These are phyloP conservation scores for Hybos culiciformis DNA, from an alignment of 2,888 invertebrate species.

Conservation along the genomic window DNA sequence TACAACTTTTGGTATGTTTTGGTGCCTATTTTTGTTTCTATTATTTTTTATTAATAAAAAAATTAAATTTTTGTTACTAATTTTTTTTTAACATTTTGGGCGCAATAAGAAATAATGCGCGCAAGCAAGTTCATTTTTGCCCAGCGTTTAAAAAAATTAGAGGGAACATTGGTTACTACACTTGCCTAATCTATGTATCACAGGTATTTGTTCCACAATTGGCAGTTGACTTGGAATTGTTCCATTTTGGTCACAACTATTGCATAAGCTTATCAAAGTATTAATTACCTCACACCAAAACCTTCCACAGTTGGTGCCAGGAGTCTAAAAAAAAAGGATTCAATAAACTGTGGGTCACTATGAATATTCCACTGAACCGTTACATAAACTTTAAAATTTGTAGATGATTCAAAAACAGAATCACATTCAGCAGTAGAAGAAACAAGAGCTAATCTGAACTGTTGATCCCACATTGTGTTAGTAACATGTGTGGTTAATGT, in stretches of 20 bases:
- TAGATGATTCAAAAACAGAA: background rate
- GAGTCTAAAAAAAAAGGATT: slow-evolving; percentile 17
- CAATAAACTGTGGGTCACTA: background rate
- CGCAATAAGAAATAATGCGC: too few species aligned
- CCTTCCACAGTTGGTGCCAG: slow-evolving; percentile 27
- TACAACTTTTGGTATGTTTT: too few species aligned
- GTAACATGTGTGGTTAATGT: slow-evolving; percentile 65
- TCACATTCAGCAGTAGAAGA: slow-evolving; percentile 19
- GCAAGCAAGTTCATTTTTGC: background rate
- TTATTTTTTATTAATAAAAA: too few species aligned
- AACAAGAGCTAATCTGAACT: slow-evolving; percentile 32
- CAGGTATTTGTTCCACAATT: slow-evolving; percentile 70
- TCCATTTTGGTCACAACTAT: slow-evolving; percentile 61
- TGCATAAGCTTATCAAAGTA: slow-evolving; percentile 54
- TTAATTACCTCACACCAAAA: slow-evolving; percentile 43
- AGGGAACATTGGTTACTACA: too few species aligned
- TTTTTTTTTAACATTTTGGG: too few species aligned
- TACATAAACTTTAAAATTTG: slow-evolving; percentile 1
- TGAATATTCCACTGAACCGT: background rate
- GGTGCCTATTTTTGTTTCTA: too few species aligned
- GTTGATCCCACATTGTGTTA: slow-evolving; percentile 69
- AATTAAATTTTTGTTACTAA: too few species aligned
- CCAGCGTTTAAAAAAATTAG: background rate
- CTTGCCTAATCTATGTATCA: slow-evolving; percentile 36
- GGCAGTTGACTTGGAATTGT: slow-evolving; percentile 64